Conservation (phyloP, 2,113 vertebrate genomes). For the Pithys albifrons region DNA sequence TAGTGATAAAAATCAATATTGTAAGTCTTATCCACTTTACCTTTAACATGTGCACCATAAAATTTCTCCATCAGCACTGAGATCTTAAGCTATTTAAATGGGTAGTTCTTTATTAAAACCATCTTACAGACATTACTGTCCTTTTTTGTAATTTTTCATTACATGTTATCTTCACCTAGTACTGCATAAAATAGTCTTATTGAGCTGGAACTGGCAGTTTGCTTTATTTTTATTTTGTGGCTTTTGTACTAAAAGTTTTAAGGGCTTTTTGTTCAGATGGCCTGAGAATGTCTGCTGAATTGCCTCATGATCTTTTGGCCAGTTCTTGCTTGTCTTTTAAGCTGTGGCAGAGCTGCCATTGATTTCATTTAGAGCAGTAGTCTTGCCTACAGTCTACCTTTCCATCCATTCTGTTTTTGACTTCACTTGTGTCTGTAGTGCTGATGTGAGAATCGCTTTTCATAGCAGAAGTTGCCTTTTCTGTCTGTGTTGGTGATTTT, state of each 20-base stretch:
- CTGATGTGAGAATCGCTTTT: conserved; percentile 15
- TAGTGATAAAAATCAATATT: not conserved
- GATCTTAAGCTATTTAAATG: not conserved
- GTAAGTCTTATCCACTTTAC: not conserved
- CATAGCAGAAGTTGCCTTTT: not conserved
- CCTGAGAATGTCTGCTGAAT: conserved; percentile 28
- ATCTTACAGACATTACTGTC: not conserved
- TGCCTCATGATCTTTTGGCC: conserved; percentile 28
- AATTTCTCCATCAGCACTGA: not conserved
- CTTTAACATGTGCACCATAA: not conserved
- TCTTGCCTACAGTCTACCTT: conserved; percentile 2
- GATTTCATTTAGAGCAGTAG: not conserved
- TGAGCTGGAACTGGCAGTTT: not conserved
- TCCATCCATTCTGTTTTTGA: conserved; percentile 4
- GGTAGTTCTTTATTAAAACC: not conserved
- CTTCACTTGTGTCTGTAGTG: conserved; percentile 14
- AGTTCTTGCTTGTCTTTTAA: not conserved
- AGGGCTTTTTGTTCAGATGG: conserved; percentile 35
- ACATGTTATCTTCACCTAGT: not conserved
- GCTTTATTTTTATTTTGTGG: conserved; percentile 1
- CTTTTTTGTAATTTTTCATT: not conserved
- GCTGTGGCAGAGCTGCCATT: not conserved
- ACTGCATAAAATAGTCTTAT: not conserved
- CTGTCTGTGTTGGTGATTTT: not conserved
- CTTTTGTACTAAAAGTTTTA: not conserved